Conservation (phyloP, 2,797 vertebrate genomes). For the Crenichthys baileyi region DNA sequence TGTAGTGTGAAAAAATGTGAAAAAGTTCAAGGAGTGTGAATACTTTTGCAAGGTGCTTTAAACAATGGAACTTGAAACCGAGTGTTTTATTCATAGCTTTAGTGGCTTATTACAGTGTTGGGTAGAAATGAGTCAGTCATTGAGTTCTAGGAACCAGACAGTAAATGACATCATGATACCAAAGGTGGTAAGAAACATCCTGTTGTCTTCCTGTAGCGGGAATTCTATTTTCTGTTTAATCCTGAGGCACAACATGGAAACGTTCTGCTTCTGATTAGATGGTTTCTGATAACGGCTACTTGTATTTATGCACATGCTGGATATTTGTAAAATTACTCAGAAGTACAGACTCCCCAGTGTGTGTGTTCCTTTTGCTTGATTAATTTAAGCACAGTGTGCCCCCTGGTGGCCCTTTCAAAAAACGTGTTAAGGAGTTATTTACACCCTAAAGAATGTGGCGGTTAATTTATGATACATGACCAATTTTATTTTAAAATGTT, state of each 20-base stretch:
- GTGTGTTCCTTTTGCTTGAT: background rate
- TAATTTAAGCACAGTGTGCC: slow-evolving; percentile 38
- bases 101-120: slow-evolving; percentile 32
- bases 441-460: background rate
- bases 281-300: background rate
- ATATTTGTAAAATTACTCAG: background rate
- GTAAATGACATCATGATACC: slow-evolving; percentile 32
- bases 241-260: background rate
- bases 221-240: background rate
- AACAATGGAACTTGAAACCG: background rate
- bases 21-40: background rate
- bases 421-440: background rate
- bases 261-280: background rate
- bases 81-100: slow-evolving; percentile 28
- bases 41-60: background rate
- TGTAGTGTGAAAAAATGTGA: background rate
- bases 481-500: background rate
- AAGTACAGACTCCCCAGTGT: rapidly evolving
- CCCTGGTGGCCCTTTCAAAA: slow-evolving; percentile 53
- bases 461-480: background rate
- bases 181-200: slow-evolving; percentile 27
- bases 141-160: slow-evolving; percentile 37
- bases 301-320: background rate
- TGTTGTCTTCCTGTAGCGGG: slow-evolving; percentile 8
- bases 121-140: slow-evolving; percentile 52